Conservation (phyloP, 2,888 invertebrate genomes). For the Colletes collaris region DNA sequence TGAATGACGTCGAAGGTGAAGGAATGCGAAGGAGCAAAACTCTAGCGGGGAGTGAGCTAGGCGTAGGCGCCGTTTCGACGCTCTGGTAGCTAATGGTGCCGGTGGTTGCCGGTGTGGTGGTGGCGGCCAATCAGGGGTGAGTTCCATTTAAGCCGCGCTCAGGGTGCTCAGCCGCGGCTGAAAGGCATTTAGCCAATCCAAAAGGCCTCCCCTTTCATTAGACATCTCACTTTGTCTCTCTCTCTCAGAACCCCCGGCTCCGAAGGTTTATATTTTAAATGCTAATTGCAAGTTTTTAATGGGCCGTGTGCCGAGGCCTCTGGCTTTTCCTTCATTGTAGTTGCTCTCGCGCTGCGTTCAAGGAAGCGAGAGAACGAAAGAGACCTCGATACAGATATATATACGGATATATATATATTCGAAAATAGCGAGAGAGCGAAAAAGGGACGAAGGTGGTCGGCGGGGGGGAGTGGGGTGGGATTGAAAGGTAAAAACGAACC, state of each 20-base stretch:
- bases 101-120: constrained; percentile 48
- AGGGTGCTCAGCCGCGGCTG: constrained; percentile 74
- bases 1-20: constrained; percentile 69
- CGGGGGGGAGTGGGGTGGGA: constrained; percentile 23
- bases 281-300: constrained; percentile 82
- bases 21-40: constrained; percentile 71
- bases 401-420: background rate
- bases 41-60: constrained; percentile 44
- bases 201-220: constrained; percentile 82
- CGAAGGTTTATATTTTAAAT: constrained; percentile 81
- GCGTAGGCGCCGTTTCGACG: constrained; percentile 57
- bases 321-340: constrained; percentile 70
- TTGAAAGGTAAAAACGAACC: constrained; percentile 48
- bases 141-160: constrained; percentile 75
- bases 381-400: constrained; percentile 15
- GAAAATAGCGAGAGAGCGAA: constrained; percentile 13
- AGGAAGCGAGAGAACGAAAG: constrained; percentile 38
- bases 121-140: constrained; percentile 77
- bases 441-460: background rate
- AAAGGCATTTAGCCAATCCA: constrained; percentile 82
- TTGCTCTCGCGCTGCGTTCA: constrained; percentile 53
- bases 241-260: constrained; percentile 45
- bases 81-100: constrained; percentile 41
- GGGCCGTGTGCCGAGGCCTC: constrained; percentile 73
- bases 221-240: constrained; percentile 80